Evolutionary conservation across 2,113 vertebrate genomes (phyloP).

Genomic region (Burhinus bistriatus): DNA sequence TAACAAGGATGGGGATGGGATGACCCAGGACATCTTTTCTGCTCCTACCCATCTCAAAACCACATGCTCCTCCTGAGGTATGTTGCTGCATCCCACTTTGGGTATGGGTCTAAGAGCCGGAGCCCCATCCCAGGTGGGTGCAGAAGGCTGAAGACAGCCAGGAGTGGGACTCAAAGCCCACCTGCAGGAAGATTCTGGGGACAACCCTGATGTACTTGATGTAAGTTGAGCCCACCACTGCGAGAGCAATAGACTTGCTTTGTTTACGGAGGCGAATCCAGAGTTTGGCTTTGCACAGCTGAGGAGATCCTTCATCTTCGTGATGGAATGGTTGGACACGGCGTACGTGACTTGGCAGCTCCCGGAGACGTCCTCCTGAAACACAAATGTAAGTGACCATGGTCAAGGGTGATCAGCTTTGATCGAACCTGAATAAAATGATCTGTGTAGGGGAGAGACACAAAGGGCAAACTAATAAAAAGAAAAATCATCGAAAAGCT

Average conservation of each 20-base stretch:
- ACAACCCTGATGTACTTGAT: background rate
- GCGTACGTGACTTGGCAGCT: conserved; percentile 58
- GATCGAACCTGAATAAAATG: background rate
- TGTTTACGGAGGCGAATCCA: conserved; percentile 39
- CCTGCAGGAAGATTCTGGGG: background rate
- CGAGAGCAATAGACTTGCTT: conserved; percentile 35
- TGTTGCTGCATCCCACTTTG: background rate
- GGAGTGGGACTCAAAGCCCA: background rate
- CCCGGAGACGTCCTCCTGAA: conserved; percentile 64
- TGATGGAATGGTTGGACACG: background rate
- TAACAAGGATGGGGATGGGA: background rate
- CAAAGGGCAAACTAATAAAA: background rate
- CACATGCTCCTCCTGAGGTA: background rate
- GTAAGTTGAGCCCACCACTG: background rate
- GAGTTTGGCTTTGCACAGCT: conserved; percentile 26
- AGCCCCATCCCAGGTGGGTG: background rate
- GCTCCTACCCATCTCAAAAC: background rate
- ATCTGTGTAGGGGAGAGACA: background rate
- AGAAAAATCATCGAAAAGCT: background rate
- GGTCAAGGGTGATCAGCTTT: background rate
- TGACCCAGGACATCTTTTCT: background rate
- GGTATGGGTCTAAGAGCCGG: background rate
- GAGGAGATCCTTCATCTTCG: conserved; percentile 63
- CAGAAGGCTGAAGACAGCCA: background rate
- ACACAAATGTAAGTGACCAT: background rate